A percentile compares a stretch with the other conserved stretches of the same genome.
Conservation (phyloP, 2,113 vertebrate genomes). For the Ciconia boyciana region DNA sequence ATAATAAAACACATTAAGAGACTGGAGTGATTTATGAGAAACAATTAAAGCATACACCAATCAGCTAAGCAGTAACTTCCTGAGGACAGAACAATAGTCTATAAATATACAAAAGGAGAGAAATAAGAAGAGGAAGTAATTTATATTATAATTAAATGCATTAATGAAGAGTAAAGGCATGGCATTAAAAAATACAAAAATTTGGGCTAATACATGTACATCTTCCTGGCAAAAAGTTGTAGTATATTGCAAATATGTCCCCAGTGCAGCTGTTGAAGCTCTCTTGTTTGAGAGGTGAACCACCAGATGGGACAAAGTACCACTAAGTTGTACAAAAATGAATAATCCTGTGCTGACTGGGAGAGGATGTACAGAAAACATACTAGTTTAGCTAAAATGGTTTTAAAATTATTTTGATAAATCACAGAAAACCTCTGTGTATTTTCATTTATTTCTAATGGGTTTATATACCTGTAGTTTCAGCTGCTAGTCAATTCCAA, state of each 20-base stretch:
- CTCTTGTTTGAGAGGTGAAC: neutral
- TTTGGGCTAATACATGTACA: neutral
- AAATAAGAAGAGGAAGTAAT: neutral
- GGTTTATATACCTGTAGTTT: neutral
- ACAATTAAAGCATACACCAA: neutral
- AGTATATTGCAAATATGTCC: neutral
- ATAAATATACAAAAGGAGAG: neutral
- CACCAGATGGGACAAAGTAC: neutral
- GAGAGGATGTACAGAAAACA: neutral
- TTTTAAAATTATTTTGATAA: neutral
- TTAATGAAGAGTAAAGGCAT: neutral
- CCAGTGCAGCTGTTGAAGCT: neutral
- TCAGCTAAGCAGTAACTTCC: neutral
- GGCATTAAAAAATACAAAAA: neutral
- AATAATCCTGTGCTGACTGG: neutral
- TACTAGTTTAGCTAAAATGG: neutral
- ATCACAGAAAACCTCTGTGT: neutral
- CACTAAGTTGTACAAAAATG: neutral
- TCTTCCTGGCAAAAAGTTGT: neutral
- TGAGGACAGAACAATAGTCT: neutral
- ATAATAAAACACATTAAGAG: slow-evolving; percentile 3
- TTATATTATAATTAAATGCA: neutral
- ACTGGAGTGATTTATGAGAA: neutral
- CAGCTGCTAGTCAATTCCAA: neutral
- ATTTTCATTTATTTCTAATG: neutral